Conservation (phyloP, 2,113 vertebrate genomes). For the Halichoeres trimaculatus region DNA sequence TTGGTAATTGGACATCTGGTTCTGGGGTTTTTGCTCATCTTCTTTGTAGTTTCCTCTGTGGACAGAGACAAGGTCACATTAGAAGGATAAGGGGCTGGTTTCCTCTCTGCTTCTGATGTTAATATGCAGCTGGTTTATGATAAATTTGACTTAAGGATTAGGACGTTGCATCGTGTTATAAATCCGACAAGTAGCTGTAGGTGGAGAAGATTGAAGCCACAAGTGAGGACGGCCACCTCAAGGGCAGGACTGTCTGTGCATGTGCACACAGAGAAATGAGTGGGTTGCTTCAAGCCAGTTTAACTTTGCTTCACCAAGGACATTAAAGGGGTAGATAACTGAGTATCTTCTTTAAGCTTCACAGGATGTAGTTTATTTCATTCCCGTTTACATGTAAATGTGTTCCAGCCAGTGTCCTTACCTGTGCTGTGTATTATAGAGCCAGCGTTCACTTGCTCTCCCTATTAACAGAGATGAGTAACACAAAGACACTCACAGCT, state of each 20-base stretch:
- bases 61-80: constrained; percentile 44
- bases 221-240: constrained; percentile 7
- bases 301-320: too few relatives aligned
- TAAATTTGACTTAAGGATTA: constrained; percentile 52
- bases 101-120: constrained; percentile 20
- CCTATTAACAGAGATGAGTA: not conserved
- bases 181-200: constrained; percentile 36
- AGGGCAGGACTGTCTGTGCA: constrained; percentile 17
- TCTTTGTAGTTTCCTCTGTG: constrained; percentile 21
- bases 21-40: constrained; percentile 18
- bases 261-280: not conserved
- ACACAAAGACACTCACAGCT: not conserved
- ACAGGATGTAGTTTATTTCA: too few relatives aligned
- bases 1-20: constrained; percentile 1
- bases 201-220: constrained; percentile 30
- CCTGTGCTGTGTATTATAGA: too few relatives aligned
- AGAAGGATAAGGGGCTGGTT: constrained; percentile 5
- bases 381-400: too few relatives aligned
- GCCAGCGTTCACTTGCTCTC: too few relatives aligned
- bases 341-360: too few relatives aligned
- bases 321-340: too few relatives aligned
- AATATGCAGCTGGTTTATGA: constrained; percentile 21
- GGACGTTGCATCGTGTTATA: constrained; percentile 20
- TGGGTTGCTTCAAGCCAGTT: too few relatives aligned
- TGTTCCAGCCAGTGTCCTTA: too few relatives aligned